Evolutionary conservation across 1,140 invertebrate genomes (phyloP).

Genomic region (Drosophila equinoxialis): DNA sequence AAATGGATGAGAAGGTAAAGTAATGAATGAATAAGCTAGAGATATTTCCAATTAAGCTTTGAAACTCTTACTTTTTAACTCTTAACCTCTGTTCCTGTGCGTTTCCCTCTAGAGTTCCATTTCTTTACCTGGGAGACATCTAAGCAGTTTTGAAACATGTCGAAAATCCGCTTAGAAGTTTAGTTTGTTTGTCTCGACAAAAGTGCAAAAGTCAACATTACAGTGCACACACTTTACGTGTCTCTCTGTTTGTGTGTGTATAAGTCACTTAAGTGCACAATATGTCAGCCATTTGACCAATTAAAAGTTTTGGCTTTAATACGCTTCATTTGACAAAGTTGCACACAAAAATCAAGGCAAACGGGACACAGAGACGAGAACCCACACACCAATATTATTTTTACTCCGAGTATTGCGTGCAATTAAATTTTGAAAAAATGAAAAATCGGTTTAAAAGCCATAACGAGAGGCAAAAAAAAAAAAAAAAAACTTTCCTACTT

Average conservation of each 20-base stretch:
- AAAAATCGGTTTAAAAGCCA: constrained; percentile 15
- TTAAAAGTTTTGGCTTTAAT: constrained; percentile 79
- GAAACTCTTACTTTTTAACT: neutral
- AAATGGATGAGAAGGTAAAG: neutral
- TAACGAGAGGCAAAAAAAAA: neutral
- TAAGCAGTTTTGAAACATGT: constrained; percentile 20
- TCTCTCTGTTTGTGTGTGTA: constrained; percentile 16
- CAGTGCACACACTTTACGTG: constrained; percentile 16
- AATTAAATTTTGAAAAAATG: neutral
- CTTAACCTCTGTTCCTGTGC: constrained; percentile 16
- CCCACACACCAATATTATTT: no score
- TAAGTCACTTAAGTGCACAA: constrained; percentile 75
- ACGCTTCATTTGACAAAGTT: constrained; percentile 81
- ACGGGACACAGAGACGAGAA: neutral
- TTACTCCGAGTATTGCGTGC: neutral
- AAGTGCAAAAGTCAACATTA: constrained; percentile 68
- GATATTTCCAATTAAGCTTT: constrained; percentile 6
- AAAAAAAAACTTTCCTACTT: constrained; percentile 57
- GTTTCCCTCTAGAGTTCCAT: neutral
- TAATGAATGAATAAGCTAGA: constrained; percentile 7
- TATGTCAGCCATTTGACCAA: constrained; percentile 79
- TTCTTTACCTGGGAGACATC: neutral
- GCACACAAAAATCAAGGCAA: constrained; percentile 30
- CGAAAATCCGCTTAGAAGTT: constrained; percentile 71
- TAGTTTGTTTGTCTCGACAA: constrained; percentile 60